Evolutionary conservation across 2,113 vertebrate species (phyloP).

Genomic region (Electrona antarctica): DNA sequence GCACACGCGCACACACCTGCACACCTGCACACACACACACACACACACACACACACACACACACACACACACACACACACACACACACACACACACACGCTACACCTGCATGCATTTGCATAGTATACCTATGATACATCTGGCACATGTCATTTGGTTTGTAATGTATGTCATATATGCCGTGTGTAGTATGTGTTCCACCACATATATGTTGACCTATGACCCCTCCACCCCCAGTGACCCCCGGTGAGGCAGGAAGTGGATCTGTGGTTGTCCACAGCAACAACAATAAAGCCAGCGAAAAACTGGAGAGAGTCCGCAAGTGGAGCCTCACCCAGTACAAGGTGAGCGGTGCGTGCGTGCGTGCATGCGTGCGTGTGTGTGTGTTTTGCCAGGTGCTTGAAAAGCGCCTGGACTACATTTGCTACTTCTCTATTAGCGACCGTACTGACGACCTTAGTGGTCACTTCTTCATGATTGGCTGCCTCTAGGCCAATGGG

Average conservation of each 20-base stretch:
- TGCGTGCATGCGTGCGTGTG: not conserved
- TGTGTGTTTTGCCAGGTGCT: not conserved
- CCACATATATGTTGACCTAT: slow-evolving; percentile 1
- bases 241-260: not conserved
- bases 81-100: too few relatives aligned
- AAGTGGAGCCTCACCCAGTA: slow-evolving; percentile 91
- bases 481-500: too few relatives aligned
- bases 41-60: too few relatives aligned
- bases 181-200: not conserved
- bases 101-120: not conserved
- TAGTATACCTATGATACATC: not conserved
- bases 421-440: too few relatives aligned
- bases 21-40: too few relatives aligned
- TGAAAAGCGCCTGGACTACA: too few relatives aligned
- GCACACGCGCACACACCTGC: not conserved
- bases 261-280: slow-evolving; percentile 45
- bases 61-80: too few relatives aligned
- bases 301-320: slow-evolving; percentile 88
- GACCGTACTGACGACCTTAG: too few relatives aligned
- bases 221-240: not conserved
- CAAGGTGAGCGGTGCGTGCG: slow-evolving; percentile 76
- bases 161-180: not conserved
- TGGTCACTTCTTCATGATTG: too few relatives aligned
- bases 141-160: not conserved
- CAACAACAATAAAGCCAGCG: slow-evolving; percentile 71